Percentiles rank a stretch among this genome's conserved stretches.
These are phyloP conservation scores for Macaca nemestrina DNA, from an alignment of 2,113 vertebrate genomes.

Conservation along the genomic window DNA sequence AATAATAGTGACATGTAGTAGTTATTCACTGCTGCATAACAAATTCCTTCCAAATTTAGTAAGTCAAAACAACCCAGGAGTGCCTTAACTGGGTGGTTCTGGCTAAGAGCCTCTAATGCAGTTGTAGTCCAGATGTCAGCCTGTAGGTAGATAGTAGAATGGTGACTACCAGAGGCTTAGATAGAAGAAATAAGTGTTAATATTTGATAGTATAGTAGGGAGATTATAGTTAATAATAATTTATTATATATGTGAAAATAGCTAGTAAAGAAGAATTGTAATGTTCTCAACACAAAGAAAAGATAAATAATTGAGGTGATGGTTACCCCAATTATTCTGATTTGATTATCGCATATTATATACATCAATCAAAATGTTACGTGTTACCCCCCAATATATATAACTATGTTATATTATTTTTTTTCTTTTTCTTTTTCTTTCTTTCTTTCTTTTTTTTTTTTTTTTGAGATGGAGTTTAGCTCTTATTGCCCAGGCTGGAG, in stretches of 20 bases:
- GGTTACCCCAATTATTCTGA: neutral
- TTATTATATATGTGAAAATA: neutral
- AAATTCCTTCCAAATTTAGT: neutral
- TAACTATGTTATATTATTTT: neutral
- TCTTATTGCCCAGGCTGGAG: no score
- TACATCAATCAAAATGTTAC: neutral
- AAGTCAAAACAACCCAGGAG: neutral
- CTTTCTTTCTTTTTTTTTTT: neutral
- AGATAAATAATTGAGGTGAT: neutral
- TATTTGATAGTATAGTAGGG: neutral
- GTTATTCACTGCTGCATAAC: neutral
- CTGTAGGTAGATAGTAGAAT: neutral
- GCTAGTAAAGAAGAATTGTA: neutral
- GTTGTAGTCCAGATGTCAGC: neutral
- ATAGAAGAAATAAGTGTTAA: neutral
- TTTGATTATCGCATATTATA: neutral
- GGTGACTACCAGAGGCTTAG: neutral
- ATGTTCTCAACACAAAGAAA: neutral
- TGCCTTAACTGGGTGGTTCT: neutral
- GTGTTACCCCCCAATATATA: neutral
- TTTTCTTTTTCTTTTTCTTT: neutral
- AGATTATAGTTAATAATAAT: neutral
- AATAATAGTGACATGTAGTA: neutral
- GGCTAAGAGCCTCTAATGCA: neutral
- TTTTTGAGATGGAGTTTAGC: neutral